Conservation (phyloP, 2,113 vertebrate genomes). For the Quiscalus mexicanus region DNA sequence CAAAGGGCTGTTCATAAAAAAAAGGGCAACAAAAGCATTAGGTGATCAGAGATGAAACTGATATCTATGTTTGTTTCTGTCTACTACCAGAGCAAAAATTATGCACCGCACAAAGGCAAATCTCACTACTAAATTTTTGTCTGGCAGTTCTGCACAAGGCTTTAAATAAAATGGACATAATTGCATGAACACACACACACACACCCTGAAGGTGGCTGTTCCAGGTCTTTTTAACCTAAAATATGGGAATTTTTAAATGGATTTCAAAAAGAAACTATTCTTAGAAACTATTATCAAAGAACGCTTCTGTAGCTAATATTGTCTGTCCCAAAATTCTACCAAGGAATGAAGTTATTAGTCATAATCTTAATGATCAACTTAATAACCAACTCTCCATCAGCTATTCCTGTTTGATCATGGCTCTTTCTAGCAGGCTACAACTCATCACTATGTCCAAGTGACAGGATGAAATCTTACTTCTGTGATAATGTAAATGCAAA, state of each 20-base stretch:
- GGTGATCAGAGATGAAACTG: neutral
- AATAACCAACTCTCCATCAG: neutral
- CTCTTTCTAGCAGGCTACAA: neutral
- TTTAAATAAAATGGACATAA: neutral
- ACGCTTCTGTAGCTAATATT: neutral
- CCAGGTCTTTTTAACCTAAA: neutral
- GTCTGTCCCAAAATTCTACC: neutral
- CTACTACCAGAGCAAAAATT: neutral
- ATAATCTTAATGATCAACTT: neutral
- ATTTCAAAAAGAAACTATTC: neutral
- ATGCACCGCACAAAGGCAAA: neutral
- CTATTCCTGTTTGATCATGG: neutral
- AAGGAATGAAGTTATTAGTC: neutral
- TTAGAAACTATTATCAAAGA: neutral
- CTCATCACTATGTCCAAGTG: accelerated
- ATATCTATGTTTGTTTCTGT: neutral
- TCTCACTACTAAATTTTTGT: neutral
- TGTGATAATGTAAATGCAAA: neutral
- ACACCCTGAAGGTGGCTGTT: neutral
- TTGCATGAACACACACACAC: accelerated
- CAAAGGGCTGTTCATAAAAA: neutral
- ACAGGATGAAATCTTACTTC: neutral
- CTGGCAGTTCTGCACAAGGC: neutral
- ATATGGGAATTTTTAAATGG: neutral
- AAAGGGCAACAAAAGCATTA: neutral